phyloP scores from a whole-genome alignment of 1,140 invertebrate species.

The Platyura marginata region DNA sequence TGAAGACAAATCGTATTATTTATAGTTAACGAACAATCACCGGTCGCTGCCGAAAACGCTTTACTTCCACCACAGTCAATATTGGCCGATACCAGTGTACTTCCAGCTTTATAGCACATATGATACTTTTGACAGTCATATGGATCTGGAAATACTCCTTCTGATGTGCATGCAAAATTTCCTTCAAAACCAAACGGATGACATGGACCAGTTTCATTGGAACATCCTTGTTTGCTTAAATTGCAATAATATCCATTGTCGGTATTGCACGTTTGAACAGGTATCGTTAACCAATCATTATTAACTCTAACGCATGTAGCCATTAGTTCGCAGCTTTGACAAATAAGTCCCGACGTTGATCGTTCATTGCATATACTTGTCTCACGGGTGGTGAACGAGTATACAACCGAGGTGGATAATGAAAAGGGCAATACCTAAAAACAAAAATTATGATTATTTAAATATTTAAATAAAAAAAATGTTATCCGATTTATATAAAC shows the following conservation, averaged over 20 bases:
- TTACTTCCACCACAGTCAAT: slow-evolving; percentile 17
- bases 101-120: slow-evolving; percentile 20
- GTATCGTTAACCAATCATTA: slow-evolving; percentile 20
- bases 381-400: slow-evolving; percentile 12
- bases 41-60: slow-evolving; percentile 16
- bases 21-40: slow-evolving; percentile 16
- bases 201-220: slow-evolving; percentile 18
- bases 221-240: slow-evolving; percentile 12
- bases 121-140: slow-evolving; percentile 25
- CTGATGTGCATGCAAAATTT: slow-evolving; percentile 1
- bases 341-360: slow-evolving; percentile 16
- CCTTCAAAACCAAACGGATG: slow-evolving; percentile 17
- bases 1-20: slow-evolving; percentile 11
- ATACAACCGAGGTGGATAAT: neutral
- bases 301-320: slow-evolving; percentile 18
- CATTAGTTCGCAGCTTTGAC: slow-evolving; percentile 19
- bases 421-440: neutral
- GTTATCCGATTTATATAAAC: too few species aligned
- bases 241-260: slow-evolving; percentile 21
- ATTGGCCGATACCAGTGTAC: slow-evolving; percentile 14
- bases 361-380: slow-evolving; percentile 16
- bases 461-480: too few species aligned
- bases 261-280: slow-evolving; percentile 19
- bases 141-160: slow-evolving; percentile 24
- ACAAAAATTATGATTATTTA: too few species aligned